phyloP scores from a whole-genome alignment of 2,797 vertebrate species.

The Simalia tracyae region DNA sequence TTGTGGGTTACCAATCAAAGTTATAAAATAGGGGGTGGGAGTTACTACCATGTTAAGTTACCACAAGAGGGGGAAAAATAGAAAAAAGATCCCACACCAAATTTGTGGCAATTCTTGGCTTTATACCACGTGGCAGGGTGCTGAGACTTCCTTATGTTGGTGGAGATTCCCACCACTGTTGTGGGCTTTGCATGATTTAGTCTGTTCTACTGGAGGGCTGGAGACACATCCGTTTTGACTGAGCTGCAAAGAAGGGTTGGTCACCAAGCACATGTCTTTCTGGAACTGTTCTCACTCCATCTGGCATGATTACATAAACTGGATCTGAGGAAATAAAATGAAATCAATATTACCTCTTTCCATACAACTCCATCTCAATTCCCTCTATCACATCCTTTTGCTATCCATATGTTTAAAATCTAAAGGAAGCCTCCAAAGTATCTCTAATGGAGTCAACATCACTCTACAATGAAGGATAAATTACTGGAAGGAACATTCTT shows the following conservation, averaged over 20 bases:
- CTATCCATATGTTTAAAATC: background rate
- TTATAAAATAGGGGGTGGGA: conserved; percentile 79
- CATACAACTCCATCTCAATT: background rate
- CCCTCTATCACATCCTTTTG: background rate
- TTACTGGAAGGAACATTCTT: background rate
- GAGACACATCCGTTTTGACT: conserved; percentile 78
- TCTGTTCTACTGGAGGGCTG: conserved; percentile 73
- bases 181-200: conserved; percentile 67
- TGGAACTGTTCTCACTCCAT: conserved; percentile 81
- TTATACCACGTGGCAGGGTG: conserved; percentile 39
- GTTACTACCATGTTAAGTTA: conserved; percentile 77
- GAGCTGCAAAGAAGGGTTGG: conserved; percentile 83
- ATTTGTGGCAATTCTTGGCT: conserved; percentile 71
- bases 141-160: conserved; percentile 59
- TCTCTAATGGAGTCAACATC: background rate
- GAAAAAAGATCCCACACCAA: conserved; percentile 64
- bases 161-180: conserved; percentile 67
- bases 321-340: conserved; percentile 81
- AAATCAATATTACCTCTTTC: conserved; percentile 30
- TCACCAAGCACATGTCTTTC: conserved; percentile 81
- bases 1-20: conserved; percentile 72
- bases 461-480: background rate
- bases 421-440: background rate
- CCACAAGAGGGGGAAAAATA: conserved; percentile 29
- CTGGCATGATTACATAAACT: conserved; percentile 90